These are phyloP conservation scores for Ceuthmochares aereus DNA, from an alignment of 2,113 vertebrate species.

Conservation along the genomic window DNA sequence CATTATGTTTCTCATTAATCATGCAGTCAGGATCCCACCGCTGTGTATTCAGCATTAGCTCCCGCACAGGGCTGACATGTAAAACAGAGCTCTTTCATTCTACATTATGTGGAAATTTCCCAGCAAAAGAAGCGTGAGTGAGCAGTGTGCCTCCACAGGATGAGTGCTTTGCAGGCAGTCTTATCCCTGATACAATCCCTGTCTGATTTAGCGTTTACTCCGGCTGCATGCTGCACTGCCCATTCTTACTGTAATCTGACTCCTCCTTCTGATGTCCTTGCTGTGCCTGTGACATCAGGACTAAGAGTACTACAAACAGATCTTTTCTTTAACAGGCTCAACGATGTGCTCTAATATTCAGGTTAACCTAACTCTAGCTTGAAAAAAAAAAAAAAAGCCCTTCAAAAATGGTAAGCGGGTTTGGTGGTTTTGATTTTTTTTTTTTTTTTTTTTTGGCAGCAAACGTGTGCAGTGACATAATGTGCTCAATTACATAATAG, in stretches of 20 bases:
- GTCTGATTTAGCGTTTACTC: conserved; percentile 77
- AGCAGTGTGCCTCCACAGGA: conserved; percentile 71
- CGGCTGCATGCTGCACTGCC: conserved; percentile 79
- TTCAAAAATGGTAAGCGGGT: not conserved
- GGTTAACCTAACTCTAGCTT: not conserved
- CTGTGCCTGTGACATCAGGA: conserved; percentile 83
- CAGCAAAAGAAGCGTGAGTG: conserved; percentile 67
- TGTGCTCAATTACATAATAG: conserved; percentile 46
- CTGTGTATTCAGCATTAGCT: conserved; percentile 82
- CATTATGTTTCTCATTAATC: conserved; percentile 95
- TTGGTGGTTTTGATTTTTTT: no score
- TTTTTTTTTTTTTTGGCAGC: not conserved
- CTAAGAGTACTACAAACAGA: conserved; percentile 78
- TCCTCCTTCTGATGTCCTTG: conserved; percentile 88
- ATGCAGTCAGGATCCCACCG: conserved; percentile 82
- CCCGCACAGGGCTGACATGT: conserved; percentile 72
- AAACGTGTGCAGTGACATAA: conserved; percentile 1
- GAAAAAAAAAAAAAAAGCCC: not conserved
- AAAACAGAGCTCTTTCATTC: conserved; percentile 81
- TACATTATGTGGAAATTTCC: conserved; percentile 73
- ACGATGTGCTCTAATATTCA: conserved; percentile 8
- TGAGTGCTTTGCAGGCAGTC: conserved; percentile 71
- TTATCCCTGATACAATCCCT: conserved; percentile 70
- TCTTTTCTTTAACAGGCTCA: conserved; percentile 43
- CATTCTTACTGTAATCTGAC: conserved; percentile 87